Conservation (phyloP, 2,888 invertebrate species). For the Eumacrocentrus americanus region DNA sequence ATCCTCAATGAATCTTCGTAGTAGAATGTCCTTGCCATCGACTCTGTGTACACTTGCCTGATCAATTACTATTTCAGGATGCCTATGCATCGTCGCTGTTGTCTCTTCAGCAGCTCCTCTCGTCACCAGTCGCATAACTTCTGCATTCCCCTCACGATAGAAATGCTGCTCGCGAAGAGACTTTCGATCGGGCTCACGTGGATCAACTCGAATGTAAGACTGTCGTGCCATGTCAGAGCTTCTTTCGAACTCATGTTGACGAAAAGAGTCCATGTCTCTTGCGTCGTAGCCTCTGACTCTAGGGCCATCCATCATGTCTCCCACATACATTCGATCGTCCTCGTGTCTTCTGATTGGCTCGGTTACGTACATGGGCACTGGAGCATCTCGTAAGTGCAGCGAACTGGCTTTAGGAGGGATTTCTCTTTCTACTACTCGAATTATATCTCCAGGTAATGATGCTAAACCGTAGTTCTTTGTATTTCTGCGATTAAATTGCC, state of each 20-base stretch:
- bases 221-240: conserved; percentile 77
- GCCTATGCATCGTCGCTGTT: conserved; percentile 62
- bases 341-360: conserved; percentile 31
- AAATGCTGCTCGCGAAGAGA: conserved; percentile 74
- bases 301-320: conserved; percentile 35
- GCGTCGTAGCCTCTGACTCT: conserved; percentile 64
- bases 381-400: conserved; percentile 39
- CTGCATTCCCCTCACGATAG: conserved; percentile 84
- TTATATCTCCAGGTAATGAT: conserved; percentile 56
- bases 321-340: conserved; percentile 33
- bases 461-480: conserved; percentile 51
- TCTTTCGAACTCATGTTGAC: conserved; percentile 78
- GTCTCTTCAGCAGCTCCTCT: conserved; percentile 75
- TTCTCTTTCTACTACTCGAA: conserved; percentile 39
- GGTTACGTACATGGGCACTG: conserved; percentile 37
- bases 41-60: conserved; percentile 70
- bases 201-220: conserved; percentile 43
- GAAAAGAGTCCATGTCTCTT: conserved; percentile 75
- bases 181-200: conserved; percentile 59
- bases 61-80: conserved; percentile 65
- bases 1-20: conserved; percentile 85
- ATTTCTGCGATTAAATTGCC: conserved; percentile 76
- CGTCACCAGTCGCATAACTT: conserved; percentile 80
- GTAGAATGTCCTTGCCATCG: conserved; percentile 82
- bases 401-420: conserved; percentile 33